Evolutionary conservation across 2,797 vertebrate species (phyloP).

Genomic region (Cephalopachus bancanus): DNA sequence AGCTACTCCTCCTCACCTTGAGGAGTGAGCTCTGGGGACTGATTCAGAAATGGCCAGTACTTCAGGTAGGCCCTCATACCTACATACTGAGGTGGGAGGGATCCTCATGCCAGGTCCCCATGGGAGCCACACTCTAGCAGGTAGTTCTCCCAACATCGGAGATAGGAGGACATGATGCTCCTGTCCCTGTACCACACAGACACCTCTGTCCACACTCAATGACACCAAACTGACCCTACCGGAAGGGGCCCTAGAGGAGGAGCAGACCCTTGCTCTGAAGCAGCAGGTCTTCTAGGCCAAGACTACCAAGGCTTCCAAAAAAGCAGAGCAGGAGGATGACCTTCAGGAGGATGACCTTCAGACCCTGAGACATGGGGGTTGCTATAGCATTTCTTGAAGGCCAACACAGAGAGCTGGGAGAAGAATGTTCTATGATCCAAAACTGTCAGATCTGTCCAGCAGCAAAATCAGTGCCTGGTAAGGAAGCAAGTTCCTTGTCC

Average conservation of each 20-base stretch:
- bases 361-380: neutral
- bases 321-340: neutral
- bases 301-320: neutral
- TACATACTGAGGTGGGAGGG: neutral
- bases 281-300: neutral
- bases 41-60: neutral
- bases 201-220: neutral
- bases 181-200: neutral
- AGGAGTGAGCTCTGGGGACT: neutral
- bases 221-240: neutral
- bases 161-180: neutral
- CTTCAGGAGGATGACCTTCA: neutral
- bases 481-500: neutral
- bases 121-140: neutral
- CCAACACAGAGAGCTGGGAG: neutral
- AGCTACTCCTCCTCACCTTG: too few species aligned
- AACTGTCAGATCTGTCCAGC: fast-evolving
- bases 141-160: neutral
- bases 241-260: neutral
- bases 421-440: neutral
- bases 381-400: neutral
- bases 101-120: neutral
- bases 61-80: neutral
- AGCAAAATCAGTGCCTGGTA: neutral
- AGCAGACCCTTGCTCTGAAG: neutral